phyloP scores from a whole-genome alignment of 2,797 vertebrate species.

The Myotis planiceps region DNA sequence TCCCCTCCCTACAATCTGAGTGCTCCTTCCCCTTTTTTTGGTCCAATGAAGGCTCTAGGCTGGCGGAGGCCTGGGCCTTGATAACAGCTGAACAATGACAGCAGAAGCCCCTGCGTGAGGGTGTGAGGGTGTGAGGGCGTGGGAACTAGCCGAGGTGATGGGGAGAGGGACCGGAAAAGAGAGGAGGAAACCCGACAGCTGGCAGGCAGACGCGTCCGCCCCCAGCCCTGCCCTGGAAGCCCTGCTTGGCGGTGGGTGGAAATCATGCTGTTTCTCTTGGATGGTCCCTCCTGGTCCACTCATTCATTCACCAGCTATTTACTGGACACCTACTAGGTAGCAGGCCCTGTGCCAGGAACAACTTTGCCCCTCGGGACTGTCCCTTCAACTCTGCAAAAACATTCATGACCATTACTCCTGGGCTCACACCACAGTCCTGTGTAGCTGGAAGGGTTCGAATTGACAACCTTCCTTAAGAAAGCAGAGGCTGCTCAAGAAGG shows the following conservation, averaged over 20 bases:
- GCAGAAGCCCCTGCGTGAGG: neutral
- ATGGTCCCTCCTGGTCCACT: constrained; percentile 54
- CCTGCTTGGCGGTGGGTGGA: constrained; percentile 43
- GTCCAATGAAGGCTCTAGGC: neutral
- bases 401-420: neutral
- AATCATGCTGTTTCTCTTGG: constrained; percentile 72
- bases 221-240: constrained; percentile 75
- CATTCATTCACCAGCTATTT: constrained; percentile 70
- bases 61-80: neutral
- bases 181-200: constrained; percentile 15
- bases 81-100: constrained; percentile 23
- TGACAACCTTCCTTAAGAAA: neutral
- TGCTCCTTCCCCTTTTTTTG: neutral
- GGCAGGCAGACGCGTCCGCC: constrained; percentile 3
- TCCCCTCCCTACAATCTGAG: neutral
- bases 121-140: neutral
- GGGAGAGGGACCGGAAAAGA: constrained; percentile 61
- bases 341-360: constrained; percentile 72
- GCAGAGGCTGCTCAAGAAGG: neutral
- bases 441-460: neutral
- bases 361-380: constrained; percentile 47
- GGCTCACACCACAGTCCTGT: neutral
- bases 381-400: constrained; percentile 65
- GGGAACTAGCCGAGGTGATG: constrained; percentile 52
- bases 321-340: constrained; percentile 71